Evolutionary conservation across 1,140 invertebrate species (phyloP), one percentile per base, ranked within the genome.

Genomic region (Reticulitermes speratus): DNA sequence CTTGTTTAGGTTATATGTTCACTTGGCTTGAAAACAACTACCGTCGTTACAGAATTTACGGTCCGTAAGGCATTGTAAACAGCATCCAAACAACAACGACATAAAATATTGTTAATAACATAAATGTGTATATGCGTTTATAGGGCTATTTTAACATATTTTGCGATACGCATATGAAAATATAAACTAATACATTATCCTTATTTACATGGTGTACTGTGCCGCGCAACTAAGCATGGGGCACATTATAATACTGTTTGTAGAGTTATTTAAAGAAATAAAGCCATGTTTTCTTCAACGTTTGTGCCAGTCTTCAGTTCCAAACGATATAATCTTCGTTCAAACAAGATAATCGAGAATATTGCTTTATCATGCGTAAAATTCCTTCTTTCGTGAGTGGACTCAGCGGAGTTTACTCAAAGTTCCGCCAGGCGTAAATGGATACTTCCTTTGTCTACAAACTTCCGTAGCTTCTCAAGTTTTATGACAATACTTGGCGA

Each of bases 341-440:
- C 65, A 75, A 75, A 75, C 65, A n/a, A 30, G 65, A 75, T 75
- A 75, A 75, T 75, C 25, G 65, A 75, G 25, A 75, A 75, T 75
- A 75, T 75, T 30, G 65, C 14, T n/a, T 75, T 30, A n/a, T 30
- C 65, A 30, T n/a, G 65, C n/a, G n/a, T 75, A 14, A 75, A 75
- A 75, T 75, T 75, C 25, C 65, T 75, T 75, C 65, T 75, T 75
- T 30, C 65, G n/a, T 75, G n/a, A 75, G 65, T 75, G 65, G 65
- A 75, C 65, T 30, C 25, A 75, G n/a, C 65, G 1, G 25, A 75
- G 65, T 75, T 75, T 75, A 11, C 25, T 30, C 25, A 3, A 75
- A 75, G 65, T n/a, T 75, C 25, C 65, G 7, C 65, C 65, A 75
- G 65, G 65, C 65, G 65, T 75, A 75, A 75, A 75, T 75, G n/a